A percentile compares a stretch with the other conserved stretches of the same genome.
Conservation (phyloP, 2,797 vertebrate species). For the Anguilla megastoma region DNA sequence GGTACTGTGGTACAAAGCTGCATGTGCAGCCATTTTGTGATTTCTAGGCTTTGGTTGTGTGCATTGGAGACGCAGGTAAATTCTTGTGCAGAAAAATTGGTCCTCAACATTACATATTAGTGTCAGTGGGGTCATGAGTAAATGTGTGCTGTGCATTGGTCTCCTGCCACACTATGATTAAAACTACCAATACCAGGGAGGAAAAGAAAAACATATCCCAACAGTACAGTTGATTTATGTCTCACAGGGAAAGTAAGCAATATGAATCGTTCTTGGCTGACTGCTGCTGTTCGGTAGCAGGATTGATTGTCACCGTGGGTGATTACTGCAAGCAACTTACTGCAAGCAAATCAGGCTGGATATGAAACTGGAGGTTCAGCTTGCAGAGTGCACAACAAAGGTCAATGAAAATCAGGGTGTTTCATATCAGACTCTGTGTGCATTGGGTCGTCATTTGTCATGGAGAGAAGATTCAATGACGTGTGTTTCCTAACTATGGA, state of each 20-base stretch:
- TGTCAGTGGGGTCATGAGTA: neutral
- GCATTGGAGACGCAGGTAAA: neutral
- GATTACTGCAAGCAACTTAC: constrained; percentile 36
- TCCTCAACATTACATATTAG: neutral
- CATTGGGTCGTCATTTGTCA: constrained; percentile 34
- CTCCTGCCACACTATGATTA: neutral
- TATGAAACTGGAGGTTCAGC: constrained; percentile 46
- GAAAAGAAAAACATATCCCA: neutral
- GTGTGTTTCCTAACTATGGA: neutral
- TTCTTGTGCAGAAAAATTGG: neutral
- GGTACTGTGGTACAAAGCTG: neutral
- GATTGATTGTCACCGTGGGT: constrained; percentile 40
- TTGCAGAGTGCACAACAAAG: constrained; percentile 37
- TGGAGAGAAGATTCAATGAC: constrained; percentile 33
- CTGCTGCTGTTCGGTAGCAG: constrained; percentile 56
- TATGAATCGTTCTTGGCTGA: constrained; percentile 56
- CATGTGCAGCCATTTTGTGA: neutral
- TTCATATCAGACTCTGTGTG: neutral
- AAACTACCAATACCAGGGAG: neutral
- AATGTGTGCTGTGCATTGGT: neutral
- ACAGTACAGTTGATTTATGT: constrained; percentile 42
- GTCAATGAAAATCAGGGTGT: constrained; percentile 32
- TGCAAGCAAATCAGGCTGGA: constrained; percentile 47
- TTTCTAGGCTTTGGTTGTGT: neutral
- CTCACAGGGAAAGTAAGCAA: constrained; percentile 22